phyloP scores from a whole-genome alignment of 2,113 vertebrate genomes.

The Prionailurus viverrinus region DNA sequence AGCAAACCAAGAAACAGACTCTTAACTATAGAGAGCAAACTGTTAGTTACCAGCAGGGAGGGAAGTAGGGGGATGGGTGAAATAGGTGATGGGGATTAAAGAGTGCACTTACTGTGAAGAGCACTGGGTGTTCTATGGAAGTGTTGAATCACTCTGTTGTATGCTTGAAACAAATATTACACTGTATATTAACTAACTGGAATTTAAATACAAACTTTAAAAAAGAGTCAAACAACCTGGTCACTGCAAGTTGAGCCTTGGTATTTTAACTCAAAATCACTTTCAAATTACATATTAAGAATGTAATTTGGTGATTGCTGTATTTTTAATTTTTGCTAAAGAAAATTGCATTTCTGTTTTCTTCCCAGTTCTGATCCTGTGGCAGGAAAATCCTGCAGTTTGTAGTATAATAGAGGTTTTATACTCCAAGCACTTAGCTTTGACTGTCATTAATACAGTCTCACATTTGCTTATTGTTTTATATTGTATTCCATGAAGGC shows the following conservation, averaged over 20 bases:
- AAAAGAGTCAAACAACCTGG: not conserved
- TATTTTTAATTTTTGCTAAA: not conserved
- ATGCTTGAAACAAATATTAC: not conserved
- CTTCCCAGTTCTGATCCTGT: not conserved
- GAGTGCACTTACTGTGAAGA: not conserved
- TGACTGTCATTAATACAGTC: not conserved
- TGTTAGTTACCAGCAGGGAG: not conserved
- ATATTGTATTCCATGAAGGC: not conserved
- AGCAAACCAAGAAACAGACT: not conserved
- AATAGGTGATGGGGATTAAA: not conserved
- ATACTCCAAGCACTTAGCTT: not conserved
- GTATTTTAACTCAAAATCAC: not conserved
- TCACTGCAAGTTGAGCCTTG: not conserved
- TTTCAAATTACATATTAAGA: not conserved
- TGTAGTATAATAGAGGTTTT: not conserved
- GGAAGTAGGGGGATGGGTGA: not conserved
- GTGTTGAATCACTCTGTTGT: not conserved
- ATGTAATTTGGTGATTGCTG: not conserved
- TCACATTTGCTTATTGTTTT: slow-evolving; percentile 30
- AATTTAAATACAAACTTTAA: not conserved
- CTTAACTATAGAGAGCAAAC: not conserved
- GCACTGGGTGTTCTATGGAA: not conserved
- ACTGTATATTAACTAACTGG: not conserved
- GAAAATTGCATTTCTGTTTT: not conserved
- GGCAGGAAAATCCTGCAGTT: slow-evolving; percentile 18